Evolutionary conservation across 2,888 invertebrate genomes (phyloP), one percentile per base, ranked within the genome.

Genomic region (Pachycephus smyrnensis): DNA sequence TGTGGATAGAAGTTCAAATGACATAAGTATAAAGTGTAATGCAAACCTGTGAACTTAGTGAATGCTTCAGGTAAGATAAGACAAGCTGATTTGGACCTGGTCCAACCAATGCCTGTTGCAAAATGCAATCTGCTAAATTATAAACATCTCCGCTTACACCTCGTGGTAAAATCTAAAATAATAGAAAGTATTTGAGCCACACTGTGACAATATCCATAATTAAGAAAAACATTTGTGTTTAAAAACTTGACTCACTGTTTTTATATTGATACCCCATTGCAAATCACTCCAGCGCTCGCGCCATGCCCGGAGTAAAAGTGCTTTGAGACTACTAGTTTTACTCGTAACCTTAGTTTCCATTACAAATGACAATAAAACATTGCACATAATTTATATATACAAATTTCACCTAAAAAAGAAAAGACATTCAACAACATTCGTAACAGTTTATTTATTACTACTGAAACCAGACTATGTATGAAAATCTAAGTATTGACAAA

Each of bases 221-320:
- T 9, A 33, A 71, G 32, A 36, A 36, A 31, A 73, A 31, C 23
- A 12, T 75, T 40, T 23, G 15, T 35, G 68, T 68, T 31, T 77
- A 68, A 15, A 23, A 23, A 23, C n/a, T 33, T 69, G 35, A 36
- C 92, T 92, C 88, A 95, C 97, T n/a, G 96, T 96, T 93, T 98
- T 98, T 78, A 98, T 97, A 88, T 98, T 97, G 84, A 98, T 98
- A 69, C 98, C 98, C 98, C 98, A 98, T 92, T 98, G 97, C 73
- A 98, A 94, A 91, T 98, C 98, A 1, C 96, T 96, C 98, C 98
- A 98, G 80, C 98, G 93, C 92, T 98, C 98, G 86, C 98, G 94
- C 98, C 98, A 99, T 75, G 98, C 98, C 90, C 95, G 94, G 79
- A 97, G 92, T 84, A 97, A 93, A 36, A 97, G 92, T 79, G 96